Evolutionary conservation across 1,140 invertebrate species (phyloP).

Genomic region (Drosophila busckii): DNA sequence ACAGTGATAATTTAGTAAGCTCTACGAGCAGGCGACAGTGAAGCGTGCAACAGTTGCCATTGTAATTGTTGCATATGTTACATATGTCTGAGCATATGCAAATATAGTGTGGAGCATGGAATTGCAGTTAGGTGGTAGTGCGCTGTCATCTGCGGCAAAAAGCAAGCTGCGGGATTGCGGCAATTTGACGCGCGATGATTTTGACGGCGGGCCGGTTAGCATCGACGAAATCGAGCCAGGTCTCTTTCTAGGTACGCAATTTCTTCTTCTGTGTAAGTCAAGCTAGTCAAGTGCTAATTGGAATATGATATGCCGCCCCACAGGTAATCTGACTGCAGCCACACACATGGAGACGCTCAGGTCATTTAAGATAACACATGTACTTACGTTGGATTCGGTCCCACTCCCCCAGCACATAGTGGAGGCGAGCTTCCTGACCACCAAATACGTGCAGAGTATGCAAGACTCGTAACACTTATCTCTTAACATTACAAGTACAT

Average conservation of each 20-base stretch:
- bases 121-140: too few species aligned
- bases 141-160: constrained; percentile 4
- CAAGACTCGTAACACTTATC: not conserved
- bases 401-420: constrained; percentile 87
- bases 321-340: constrained; percentile 89
- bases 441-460: constrained; percentile 87
- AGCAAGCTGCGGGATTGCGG: constrained; percentile 50
- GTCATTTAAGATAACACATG: constrained; percentile 85
- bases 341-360: constrained; percentile 85
- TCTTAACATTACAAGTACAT: not conserved
- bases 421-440: constrained; percentile 83
- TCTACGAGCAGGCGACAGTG: too few species aligned
- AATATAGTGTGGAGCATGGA: too few species aligned
- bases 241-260: constrained; percentile 83
- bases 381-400: constrained; percentile 90
- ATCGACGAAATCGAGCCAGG: constrained; percentile 85
- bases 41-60: too few species aligned
- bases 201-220: constrained; percentile 83
- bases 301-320: constrained; percentile 4
- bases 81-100: too few species aligned
- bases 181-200: constrained; percentile 78
- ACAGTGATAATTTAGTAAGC: too few species aligned
- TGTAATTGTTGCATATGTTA: too few species aligned
- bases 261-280: too few species aligned
- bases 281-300: not conserved